These are phyloP conservation scores for Vireo griseus DNA, from an alignment of 2,797 vertebrate species.

Conservation along the genomic window DNA sequence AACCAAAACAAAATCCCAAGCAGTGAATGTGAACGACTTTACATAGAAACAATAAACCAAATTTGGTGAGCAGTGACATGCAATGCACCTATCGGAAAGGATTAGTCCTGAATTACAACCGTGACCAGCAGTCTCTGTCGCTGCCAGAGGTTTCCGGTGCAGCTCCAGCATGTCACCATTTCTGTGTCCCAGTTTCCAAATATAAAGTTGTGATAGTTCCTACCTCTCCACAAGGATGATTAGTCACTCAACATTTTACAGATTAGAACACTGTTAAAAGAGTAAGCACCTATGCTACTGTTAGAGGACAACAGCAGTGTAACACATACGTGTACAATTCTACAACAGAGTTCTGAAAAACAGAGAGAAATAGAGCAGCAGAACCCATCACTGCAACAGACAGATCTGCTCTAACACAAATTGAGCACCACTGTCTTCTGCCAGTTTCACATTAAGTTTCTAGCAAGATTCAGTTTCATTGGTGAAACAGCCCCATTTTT, in stretches of 20 bases:
- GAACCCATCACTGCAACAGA: not conserved
- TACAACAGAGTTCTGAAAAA: not conserved
- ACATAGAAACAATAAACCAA: not conserved
- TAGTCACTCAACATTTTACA: slow-evolving; percentile 8
- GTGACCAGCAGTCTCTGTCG: not conserved
- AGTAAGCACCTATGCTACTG: not conserved
- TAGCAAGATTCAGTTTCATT: not conserved
- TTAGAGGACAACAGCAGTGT: not conserved
- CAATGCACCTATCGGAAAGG: not conserved
- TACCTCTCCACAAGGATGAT: not conserved
- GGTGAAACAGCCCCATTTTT: not conserved
- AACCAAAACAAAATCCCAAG: not conserved
- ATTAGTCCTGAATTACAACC: not conserved
- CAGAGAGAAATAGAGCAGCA: not conserved
- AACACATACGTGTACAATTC: fast-evolving
- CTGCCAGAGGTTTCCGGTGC: not conserved
- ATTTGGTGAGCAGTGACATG: not conserved
- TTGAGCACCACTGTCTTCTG: not conserved
- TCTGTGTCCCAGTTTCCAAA: slow-evolving; percentile 49
- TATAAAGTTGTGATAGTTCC: slow-evolving; percentile 11
- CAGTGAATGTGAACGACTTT: not conserved
- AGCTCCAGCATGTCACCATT: not conserved
- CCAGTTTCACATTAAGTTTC: not conserved
- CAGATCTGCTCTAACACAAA: not conserved
- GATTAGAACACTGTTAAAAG: not conserved